A percentile compares a stretch with the other conserved stretches of the same genome.
Conservation (phyloP, 2,888 invertebrate species). For the Cataglyphis rosenhaueri region DNA sequence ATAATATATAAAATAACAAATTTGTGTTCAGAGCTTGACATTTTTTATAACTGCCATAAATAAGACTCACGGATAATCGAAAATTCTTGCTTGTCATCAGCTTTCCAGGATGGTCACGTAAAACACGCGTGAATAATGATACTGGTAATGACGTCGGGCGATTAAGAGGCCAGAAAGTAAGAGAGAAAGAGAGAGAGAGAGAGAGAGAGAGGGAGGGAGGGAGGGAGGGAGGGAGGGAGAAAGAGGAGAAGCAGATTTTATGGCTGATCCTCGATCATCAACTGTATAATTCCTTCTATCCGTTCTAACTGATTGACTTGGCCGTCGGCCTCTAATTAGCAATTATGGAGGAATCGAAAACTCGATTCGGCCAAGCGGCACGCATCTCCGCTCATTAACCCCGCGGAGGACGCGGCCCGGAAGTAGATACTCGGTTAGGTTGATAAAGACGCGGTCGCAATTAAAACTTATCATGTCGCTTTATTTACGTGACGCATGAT, state of each 20-base stretch:
- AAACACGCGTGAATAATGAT: conserved; percentile 53
- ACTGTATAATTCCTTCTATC: conserved; percentile 64
- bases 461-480: conserved; percentile 71
- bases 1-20: neutral
- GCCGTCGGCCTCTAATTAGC: conserved; percentile 69
- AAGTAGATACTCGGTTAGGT: conserved; percentile 41
- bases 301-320: conserved; percentile 66
- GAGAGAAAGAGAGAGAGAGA: neutral
- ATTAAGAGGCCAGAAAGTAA: conserved; percentile 39
- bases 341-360: conserved; percentile 73
- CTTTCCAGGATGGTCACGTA: conserved; percentile 49
- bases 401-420: conserved; percentile 50
- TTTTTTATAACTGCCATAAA: conserved; percentile 36
- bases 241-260: conserved; percentile 55
- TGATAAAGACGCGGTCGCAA: conserved; percentile 69
- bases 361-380: conserved; percentile 67
- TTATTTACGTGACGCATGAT: conserved; percentile 61
- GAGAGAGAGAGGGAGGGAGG: neutral
- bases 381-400: conserved; percentile 67
- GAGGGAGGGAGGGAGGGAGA: neutral
- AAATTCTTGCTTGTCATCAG: conserved; percentile 47
- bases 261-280: conserved; percentile 56
- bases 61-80: conserved; percentile 43
- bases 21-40: conserved; percentile 20
- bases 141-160: conserved; percentile 47